Evolutionary conservation across 2,888 invertebrate species (phyloP), one percentile per base, ranked within the genome.

Genomic region (Phymatocera aterrima): DNA sequence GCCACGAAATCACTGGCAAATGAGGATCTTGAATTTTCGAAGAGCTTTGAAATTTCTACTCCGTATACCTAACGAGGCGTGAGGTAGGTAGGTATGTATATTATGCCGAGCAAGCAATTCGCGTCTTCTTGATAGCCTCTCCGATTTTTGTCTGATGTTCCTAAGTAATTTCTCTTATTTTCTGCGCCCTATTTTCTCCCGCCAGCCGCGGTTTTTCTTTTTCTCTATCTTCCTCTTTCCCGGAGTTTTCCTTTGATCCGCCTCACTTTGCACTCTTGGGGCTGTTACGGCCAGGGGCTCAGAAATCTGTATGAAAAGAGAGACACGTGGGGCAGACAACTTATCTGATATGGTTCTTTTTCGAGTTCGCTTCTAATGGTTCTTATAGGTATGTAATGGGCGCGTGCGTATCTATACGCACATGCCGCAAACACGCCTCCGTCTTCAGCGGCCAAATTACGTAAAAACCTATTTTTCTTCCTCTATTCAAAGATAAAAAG

Each of bases 21-120:
- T 51, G 72, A 72, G 34, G 51, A 51, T 51, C 31, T 51, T 72
- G 72, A 72, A 72, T 72, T 34, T 51, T 72, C 51, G 18, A 72
- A 51, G 51, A 72, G n/a, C 72, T 72, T 51, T 10, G 34, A 51
- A 51, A 72, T 48, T 34, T 34, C 31, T 21, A 1, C 34, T 37
- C 72, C 3, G 48, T 51, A 34, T 34, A 72, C 72, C 10, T 10
- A 51, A 18, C 51, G 31, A 51, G 51, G 72, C 51, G 34, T n/a
- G n/a, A n/a, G n/a, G n/a, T n/a, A n/a, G n/a, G n/a, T n/a, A n/a
- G n/a, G n/a, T n/a, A n/a, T n/a, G n/a, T n/a, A n/a, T n/a, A n/a
- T 72, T 51, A 31, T 48, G 28, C 51, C 18, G 18, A 51, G 31
- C 34, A 51, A 48, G 21, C 48, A 51, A 31, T 51, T 21, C 34